Conservation (phyloP, 2,113 vertebrate species). For the western clawed frog (Xenopus tropicalis) region DNA sequence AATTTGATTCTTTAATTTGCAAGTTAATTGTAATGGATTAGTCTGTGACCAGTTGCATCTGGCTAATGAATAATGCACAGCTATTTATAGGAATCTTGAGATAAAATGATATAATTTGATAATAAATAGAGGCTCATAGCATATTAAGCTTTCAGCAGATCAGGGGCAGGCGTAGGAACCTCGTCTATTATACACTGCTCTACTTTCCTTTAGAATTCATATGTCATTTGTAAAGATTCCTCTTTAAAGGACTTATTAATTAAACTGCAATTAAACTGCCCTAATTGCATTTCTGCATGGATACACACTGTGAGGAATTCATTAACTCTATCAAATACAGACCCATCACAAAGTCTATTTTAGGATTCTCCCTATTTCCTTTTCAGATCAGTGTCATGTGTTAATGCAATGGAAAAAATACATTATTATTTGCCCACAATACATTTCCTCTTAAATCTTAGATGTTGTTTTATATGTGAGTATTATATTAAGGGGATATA, state of each 20-base stretch:
- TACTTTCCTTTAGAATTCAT: not conserved
- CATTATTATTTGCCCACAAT: too few relatives aligned
- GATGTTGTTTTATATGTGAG: too few relatives aligned
- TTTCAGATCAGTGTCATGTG: too few relatives aligned
- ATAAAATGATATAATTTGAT: not conserved
- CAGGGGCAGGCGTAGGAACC: not conserved
- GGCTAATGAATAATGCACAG: not conserved
- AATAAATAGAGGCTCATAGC: not conserved
- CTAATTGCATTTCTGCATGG: not conserved
- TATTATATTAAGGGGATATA: too few relatives aligned
- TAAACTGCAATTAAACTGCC: not conserved
- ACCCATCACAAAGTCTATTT: not conserved
- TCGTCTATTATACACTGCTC: not conserved
- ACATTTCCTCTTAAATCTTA: too few relatives aligned
- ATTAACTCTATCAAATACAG: not conserved
- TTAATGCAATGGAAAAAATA: too few relatives aligned
- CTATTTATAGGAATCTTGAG: not conserved
- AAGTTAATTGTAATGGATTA: constrained; percentile 28
- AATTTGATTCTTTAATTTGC: constrained; percentile 26
- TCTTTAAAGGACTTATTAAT: not conserved
- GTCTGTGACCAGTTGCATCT: constrained; percentile 7
- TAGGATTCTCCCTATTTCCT: not conserved
- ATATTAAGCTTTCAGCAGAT: not conserved
- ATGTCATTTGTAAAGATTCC: not conserved
- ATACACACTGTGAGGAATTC: not conserved